Conservation (phyloP, 2,888 invertebrate species). For the Geophilus truncorum region DNA sequence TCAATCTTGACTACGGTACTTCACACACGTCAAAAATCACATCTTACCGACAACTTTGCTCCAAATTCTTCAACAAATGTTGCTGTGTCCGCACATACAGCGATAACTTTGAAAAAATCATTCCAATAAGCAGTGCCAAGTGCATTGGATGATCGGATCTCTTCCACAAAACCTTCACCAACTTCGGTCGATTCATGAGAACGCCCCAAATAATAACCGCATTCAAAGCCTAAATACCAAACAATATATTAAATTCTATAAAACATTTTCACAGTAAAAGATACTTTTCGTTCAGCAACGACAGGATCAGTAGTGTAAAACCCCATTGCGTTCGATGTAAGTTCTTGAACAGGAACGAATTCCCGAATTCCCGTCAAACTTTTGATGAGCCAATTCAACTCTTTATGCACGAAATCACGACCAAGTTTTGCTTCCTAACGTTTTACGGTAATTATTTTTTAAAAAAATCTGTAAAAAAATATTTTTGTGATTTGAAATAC, state of each 20-base stretch:
- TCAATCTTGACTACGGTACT: no score
- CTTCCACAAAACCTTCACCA: slow-evolving; percentile 47
- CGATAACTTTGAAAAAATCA: slow-evolving; percentile 44
- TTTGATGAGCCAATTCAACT: slow-evolving; percentile 38
- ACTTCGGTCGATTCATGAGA: slow-evolving; percentile 44
- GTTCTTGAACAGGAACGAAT: slow-evolving; percentile 35
- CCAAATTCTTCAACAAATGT: slow-evolving; percentile 42
- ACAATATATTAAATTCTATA: background rate
- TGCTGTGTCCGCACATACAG: slow-evolving; percentile 43
- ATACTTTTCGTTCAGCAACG: slow-evolving; percentile 30
- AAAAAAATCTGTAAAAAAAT: no score
- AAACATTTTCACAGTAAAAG: background rate
- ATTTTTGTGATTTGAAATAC: no score
- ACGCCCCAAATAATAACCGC: slow-evolving; percentile 47
- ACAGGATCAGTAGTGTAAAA: slow-evolving; percentile 31
- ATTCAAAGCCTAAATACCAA: slow-evolving; percentile 43
- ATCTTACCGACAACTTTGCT: slow-evolving; percentile 40
- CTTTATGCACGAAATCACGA: slow-evolving; percentile 38
- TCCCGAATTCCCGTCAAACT: slow-evolving; percentile 37
- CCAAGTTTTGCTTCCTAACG: slow-evolving; percentile 33
- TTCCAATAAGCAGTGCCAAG: slow-evolving; percentile 46
- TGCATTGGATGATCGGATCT: slow-evolving; percentile 47
- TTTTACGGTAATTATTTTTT: background rate
- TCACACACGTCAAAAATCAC: no score
- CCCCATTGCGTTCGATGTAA: slow-evolving; percentile 30